phyloP scores from a whole-genome alignment of 2,797 vertebrate genomes.

The Sus cebifrons region DNA sequence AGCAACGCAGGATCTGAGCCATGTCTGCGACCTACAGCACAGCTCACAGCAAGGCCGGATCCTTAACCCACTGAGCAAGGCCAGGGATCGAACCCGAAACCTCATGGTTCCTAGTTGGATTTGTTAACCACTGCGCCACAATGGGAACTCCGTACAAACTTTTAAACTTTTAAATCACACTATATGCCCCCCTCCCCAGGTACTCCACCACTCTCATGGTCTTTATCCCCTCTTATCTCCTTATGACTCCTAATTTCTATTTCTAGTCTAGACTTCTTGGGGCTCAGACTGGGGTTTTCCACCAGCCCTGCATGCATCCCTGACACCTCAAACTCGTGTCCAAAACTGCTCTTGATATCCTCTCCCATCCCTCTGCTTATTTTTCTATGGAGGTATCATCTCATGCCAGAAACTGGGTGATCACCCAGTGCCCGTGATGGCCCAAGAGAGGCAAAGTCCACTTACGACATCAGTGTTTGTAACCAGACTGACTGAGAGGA shows the following conservation, averaged over 20 bases:
- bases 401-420: not conserved
- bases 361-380: not conserved
- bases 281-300: slow-evolving; percentile 32
- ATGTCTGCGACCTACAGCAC: too few species aligned
- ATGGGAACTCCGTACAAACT: too few species aligned
- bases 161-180: not conserved
- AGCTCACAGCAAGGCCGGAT: too few species aligned
- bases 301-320: not conserved
- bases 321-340: not conserved
- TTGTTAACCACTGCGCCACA: too few species aligned
- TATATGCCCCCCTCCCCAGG: not conserved
- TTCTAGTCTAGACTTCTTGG: not conserved
- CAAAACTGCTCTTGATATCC: not conserved
- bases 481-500: not conserved
- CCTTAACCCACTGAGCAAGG: too few species aligned
- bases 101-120: too few species aligned
- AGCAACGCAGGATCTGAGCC: too few species aligned
- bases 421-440: not conserved
- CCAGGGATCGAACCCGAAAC: too few species aligned
- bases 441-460: not conserved
- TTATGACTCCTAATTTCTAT: not conserved
- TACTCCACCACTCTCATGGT: not conserved
- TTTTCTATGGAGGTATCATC: not conserved
- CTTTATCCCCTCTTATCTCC: not conserved
- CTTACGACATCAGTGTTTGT: not conserved